Conservation (phyloP, 2,113 vertebrate species). For the Acanthochromis polyacanthus region DNA sequence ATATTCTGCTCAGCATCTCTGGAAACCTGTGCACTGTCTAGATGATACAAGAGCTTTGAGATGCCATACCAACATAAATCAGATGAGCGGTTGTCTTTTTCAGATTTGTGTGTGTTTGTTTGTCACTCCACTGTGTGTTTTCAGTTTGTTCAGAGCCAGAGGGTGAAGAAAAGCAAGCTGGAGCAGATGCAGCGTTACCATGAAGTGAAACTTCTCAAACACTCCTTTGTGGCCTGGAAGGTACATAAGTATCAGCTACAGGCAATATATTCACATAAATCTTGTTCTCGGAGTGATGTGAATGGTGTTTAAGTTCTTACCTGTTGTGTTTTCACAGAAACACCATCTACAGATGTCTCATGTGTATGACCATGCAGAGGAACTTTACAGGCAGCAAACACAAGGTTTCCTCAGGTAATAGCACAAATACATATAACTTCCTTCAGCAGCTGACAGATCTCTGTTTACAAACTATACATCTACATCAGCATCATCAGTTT, state of each 20-base stretch:
- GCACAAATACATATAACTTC: neutral
- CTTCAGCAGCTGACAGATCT: neutral
- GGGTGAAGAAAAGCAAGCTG: conserved; percentile 57
- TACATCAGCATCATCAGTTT: conserved; percentile 1
- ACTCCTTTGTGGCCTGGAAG: conserved; percentile 74
- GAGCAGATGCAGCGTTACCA: conserved; percentile 61
- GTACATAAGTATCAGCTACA: conserved; percentile 41
- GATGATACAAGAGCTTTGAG: neutral
- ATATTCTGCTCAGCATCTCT: conserved; percentile 1
- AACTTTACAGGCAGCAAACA: conserved; percentile 50
- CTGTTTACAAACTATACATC: neutral
- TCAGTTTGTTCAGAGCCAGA: conserved; percentile 80
- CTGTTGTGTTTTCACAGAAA: conserved; percentile 57
- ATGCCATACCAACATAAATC: neutral
- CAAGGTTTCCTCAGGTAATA: conserved; percentile 69
- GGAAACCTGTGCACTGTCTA: neutral
- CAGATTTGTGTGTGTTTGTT: neutral
- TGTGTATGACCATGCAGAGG: conserved; percentile 54
- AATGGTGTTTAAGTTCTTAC: neutral
- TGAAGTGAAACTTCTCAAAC: conserved; percentile 68
- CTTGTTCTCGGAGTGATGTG: neutral
- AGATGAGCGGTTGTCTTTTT: neutral
- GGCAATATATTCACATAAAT: neutral
- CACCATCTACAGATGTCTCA: conserved; percentile 55
- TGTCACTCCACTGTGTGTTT: conserved; percentile 4